phyloP scores from a whole-genome alignment of 2,113 vertebrate species.

The Hemiprocne comata region DNA sequence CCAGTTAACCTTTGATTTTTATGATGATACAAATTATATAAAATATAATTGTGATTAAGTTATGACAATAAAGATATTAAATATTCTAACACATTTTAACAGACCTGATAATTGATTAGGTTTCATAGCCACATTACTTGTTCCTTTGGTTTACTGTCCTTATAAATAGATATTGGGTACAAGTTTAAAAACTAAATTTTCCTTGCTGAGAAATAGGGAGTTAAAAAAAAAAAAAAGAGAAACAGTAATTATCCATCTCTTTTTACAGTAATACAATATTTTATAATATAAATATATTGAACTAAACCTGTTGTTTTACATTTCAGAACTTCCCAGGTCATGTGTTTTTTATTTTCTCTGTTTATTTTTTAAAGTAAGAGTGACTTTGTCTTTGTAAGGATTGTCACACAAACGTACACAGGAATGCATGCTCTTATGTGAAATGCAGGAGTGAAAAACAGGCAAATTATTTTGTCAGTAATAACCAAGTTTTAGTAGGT shows the following conservation, averaged over 20 bases:
- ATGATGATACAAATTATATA: background rate
- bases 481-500: background rate
- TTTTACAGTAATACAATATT: background rate
- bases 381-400: background rate
- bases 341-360: background rate
- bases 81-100: background rate
- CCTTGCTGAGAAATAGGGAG: background rate
- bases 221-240: background rate
- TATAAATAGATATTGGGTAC: background rate
- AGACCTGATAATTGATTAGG: background rate
- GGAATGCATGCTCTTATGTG: background rate
- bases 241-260: background rate
- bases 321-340: no score
- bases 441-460: background rate
- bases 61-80: background rate
- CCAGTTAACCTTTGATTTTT: background rate
- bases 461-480: background rate
- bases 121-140: background rate
- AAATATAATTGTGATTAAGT: background rate
- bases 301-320: background rate
- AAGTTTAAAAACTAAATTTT: background rate
- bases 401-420: background rate
- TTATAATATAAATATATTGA: background rate
- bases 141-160: background rate
- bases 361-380: background rate